Conservation (phyloP, 2,888 invertebrate species). For the Bellardia bayeri region DNA sequence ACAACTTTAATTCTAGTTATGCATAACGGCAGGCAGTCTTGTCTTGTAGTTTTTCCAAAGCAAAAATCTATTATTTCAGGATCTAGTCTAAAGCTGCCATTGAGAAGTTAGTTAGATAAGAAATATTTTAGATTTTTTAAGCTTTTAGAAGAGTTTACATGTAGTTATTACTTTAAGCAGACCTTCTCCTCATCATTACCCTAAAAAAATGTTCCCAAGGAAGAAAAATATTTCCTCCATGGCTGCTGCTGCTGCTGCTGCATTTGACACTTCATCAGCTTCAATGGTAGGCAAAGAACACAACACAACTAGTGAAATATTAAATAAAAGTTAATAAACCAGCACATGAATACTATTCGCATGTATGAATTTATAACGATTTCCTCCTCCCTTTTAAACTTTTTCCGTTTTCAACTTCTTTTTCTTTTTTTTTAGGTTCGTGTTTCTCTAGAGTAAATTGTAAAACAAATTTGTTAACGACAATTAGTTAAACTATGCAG, state of each 20-base stretch:
- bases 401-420: slow-evolving; percentile 6
- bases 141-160: too few relatives aligned
- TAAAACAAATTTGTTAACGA: slow-evolving; percentile 70
- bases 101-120: too few relatives aligned
- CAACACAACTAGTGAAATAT: slow-evolving; percentile 2
- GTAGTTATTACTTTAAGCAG: not conserved
- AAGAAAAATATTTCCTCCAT: slow-evolving; percentile 57
- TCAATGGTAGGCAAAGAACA: slow-evolving; percentile 36
- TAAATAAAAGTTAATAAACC: slow-evolving; percentile 61
- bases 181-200: slow-evolving; percentile 14
- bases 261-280: slow-evolving; percentile 73
- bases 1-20: not conserved
- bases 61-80: too few relatives aligned
- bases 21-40: not conserved
- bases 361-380: slow-evolving; percentile 72
- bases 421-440: not conserved
- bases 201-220: slow-evolving; percentile 23
- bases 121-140: too few relatives aligned
- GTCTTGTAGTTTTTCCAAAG: not conserved
- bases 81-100: too few relatives aligned
- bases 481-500: slow-evolving; percentile 70
- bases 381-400: slow-evolving; percentile 52
- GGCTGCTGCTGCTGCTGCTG: slow-evolving; percentile 64
- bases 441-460: slow-evolving; percentile 45
- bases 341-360: slow-evolving; percentile 48